Base-by-base conservation (phyloP, 2,113 vertebrate genomes). In the Cochlearius cochlearius region DNA sequence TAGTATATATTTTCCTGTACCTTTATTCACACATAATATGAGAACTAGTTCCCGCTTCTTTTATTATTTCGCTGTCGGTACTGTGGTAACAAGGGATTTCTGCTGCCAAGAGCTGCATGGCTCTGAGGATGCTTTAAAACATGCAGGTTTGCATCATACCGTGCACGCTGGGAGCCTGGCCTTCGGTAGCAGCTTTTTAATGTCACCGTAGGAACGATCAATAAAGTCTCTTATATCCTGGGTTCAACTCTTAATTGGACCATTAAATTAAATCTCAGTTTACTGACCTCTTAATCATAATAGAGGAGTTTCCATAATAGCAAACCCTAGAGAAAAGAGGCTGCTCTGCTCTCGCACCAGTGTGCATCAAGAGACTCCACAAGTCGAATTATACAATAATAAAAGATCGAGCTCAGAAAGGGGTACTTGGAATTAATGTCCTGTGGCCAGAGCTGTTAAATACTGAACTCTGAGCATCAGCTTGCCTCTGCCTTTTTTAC, bases 251-350 rank as follows among this genome's bases (percentile, higher is more conserved):
- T 64, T 80, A 86, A 68, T 92, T 76, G 83, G 63, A 50, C 66
- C 66, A 27, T 86, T 83, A 76, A 73, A 91, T 86, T 88, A 88
- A 86, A 79, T 59, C 72, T 86, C 47, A 32, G 15, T 94, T 88
- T 86, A 47, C 83, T 67, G 60, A 68, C 86, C 79, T 91, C 26
- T 86, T 68, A 59, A 47, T 86, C 30, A 0, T 56, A 38, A 53
- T 13, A 49, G 71, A 47, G n/a, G 22, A 60, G 18, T 15, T 6
- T 80, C 71, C 39, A 15, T 68, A 94, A 38, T 68, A 45, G 52
- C 58, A 82, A 78, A 23, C 67, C 43, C 41, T 50, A 19, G 89
- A 69, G 92, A 89, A 91, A 56, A 83, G 66, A 73, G 26, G 3
- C 60, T 29, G n/a, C 56, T 12, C 62, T 64, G 75, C 58, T 95